These are phyloP conservation scores for Gymnothorax javanicus DNA, from an alignment of 2,797 vertebrate genomes.

Conservation along the genomic window DNA sequence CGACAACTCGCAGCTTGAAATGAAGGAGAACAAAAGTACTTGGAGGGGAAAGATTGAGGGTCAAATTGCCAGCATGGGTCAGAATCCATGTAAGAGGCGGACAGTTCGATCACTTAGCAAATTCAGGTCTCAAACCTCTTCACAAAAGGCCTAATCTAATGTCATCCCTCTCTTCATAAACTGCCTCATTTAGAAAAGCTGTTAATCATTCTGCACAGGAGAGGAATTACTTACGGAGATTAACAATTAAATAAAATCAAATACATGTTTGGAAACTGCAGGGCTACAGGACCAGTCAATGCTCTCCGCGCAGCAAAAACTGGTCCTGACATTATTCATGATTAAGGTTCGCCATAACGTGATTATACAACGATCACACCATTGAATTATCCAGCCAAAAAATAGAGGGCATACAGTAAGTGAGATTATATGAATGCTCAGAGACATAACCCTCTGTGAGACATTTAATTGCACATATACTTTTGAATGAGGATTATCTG, in stretches of 20 bases:
- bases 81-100: background rate
- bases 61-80: background rate
- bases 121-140: background rate
- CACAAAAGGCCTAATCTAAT: background rate
- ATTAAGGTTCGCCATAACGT: background rate
- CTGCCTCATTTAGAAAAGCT: constrained; percentile 20
- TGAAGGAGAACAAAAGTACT: background rate
- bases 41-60: background rate
- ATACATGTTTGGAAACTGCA: background rate
- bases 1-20: background rate
- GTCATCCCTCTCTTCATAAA: background rate
- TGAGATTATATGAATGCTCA: constrained; percentile 19
- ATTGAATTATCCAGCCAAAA: no score
- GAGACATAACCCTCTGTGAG: constrained; percentile 2
- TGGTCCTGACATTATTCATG: background rate
- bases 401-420: background rate
- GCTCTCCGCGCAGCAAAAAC: background rate
- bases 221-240: constrained; percentile 23
- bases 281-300: background rate
- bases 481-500: constrained; percentile 39
- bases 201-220: constrained; percentile 24
- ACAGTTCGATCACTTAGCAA: background rate
- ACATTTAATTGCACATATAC: background rate
- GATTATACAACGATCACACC: background rate
- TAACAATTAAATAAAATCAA: constrained; percentile 20